Base-by-base conservation (phyloP, 1,140 invertebrate genomes). In the Scaptomyza hsui region DNA sequence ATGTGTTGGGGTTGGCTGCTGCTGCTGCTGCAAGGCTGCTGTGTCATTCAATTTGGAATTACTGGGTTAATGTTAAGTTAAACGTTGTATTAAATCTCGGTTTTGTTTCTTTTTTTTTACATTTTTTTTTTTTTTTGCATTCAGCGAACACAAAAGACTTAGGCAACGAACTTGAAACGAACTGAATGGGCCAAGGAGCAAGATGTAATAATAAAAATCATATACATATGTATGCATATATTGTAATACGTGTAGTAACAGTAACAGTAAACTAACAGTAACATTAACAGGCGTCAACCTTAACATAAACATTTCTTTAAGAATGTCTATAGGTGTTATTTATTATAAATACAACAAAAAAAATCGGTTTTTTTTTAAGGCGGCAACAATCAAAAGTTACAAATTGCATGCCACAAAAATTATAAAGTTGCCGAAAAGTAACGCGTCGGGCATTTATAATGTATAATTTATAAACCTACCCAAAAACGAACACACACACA, bases 401-500 rank as follows among this genome's bases (percentile, higher is more conserved):
- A 75, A 79, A 79, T 61, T 72, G 67, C 65, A 61, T 24, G 60
- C 65, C 64, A 39, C 41, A 18, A 53, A 82, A 85, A 85, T 82
- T 82, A 75, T 82, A 78, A 83, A 78, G 70, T 78, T 75, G 69
- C 72, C 70, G 60, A 44, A 68, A 75, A 71, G 48, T 63, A 71
- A 64, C 68, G 72, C 68, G 60, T 76, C 76, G 76, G 9, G 80
- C 80, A 80, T 83, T 80, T 85, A 83, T 85, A 83, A 85, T 83
- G 75, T 71, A 85, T 80, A 85, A 83, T 85, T 83, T 71, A 76
- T 69, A 79, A 79, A 72, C 59, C 42, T 51, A 49, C 32, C 56
- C 15, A 15, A 39, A 16, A 51, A 62, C n/a, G n/a, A 63, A 41
- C n/a, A n/a, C n/a, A n/a, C n/a, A n/a, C n/a, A n/a, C n/a, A n/a